Base-by-base conservation (phyloP, 2,113 vertebrate genomes). In the Vidua chalybeata region DNA sequence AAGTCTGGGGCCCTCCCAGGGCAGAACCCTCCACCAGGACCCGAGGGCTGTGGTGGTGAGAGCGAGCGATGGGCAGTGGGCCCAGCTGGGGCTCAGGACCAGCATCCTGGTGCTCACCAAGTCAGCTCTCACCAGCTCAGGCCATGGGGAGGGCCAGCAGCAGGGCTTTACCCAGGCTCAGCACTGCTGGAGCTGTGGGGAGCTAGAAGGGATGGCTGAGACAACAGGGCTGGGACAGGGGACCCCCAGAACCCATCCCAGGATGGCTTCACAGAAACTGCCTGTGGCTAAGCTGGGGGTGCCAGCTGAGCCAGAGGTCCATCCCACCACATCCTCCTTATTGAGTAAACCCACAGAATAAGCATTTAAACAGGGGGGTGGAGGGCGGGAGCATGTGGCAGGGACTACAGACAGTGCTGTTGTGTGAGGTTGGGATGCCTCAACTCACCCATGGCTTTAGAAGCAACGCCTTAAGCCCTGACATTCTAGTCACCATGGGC, bases 11-110 rank as follows among this genome's bases (percentile, higher is more conserved):
- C 45, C 24, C 69, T 52, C 59, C 55, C 35, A 18, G 41, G 54
- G 51, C 85, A 81, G 23, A 89, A 33, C 24, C 54, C 9, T 48
- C 33, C 63, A 17, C 2, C 62, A 31, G 84, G 39, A 26, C 4
- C 43, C 1, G 0, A 72, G 61, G 63, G 79, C 63, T 73, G 63
- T 0, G 7, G 7, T 13, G 45, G 39, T 2, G 2, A 18, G 4
- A 28, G 59, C 0, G 15, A 81, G 61, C 27, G 51, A 20, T 6
- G n/a, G 18, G 74, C 51, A 73, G 18, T 0, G 7, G 2, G n/a
- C 26, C 30, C 55, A 55, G 49, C 77, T 41, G 54, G 39, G 48
- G 33, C 45, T 87, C 63, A 52, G 73, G 27, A 67, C 0, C 0
- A 68, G 20, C 16, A 6, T 7, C 63, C 45, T 27, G 41, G 17